Base-by-base conservation (phyloP, 1,140 invertebrate species). In the Agrypnia vestita region DNA sequence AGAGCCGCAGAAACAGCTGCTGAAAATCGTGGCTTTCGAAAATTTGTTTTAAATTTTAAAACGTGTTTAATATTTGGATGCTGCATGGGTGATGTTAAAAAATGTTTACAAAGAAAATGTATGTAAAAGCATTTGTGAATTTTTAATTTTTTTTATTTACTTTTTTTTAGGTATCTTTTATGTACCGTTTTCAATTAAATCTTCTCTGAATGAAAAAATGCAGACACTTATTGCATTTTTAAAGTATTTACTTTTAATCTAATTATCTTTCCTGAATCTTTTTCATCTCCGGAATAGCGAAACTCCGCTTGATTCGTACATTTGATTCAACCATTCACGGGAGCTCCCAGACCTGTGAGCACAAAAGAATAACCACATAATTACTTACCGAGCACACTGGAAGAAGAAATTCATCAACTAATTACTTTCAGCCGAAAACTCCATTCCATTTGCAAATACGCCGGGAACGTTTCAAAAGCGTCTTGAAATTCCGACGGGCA, bases 331-430 rank as follows among this genome's bases (percentile, higher is more conserved):
- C 61, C 61, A n/a, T 47, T 71, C 46, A 44, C 43, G n/a, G 67
- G 3, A 71, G 15, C 21, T 71, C 46, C 46, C 67, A 21, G 67
- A 71, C 46, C 47, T n/a, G 43, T 21, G 12, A 15, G 67, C 67
- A 71, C 19, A 71, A 71, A 71, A 71, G 67, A 71, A 71, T 73
- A 25, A 46, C 59, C 56, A 49, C 74, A 47, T 78, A 78, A 72
- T 72, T 78, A 73, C 77, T 59, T 72, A 78, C 51, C 43, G 19
- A 25, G 51, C 67, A 35, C 6, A 35, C 15, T 49, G 61, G 69
- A 67, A 71, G 64, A 78, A 78, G 51, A 73, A 71, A 78, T 78
- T 78, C 67, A 72, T 78, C 47, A 78, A 59, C 67, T 78, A 78
- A 78, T 72, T 72, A 72, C 67, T 73, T 59, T 62, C 51, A 72